Evolutionary conservation across 1,140 invertebrate species (phyloP).

Genomic region (Globodera rostochiensis): DNA sequence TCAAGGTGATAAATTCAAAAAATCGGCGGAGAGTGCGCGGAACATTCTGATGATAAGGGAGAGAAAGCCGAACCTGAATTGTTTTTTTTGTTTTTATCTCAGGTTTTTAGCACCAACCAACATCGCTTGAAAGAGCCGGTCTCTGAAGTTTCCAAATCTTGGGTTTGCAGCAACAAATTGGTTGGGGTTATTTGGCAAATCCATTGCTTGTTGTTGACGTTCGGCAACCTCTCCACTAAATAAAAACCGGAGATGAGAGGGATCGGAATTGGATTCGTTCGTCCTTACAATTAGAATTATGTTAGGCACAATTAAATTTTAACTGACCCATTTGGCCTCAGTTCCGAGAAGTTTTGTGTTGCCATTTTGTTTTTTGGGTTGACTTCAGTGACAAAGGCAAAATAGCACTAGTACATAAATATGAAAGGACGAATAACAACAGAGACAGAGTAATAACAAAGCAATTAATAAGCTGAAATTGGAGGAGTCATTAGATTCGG

Average conservation of each 20-base stretch:
- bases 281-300: too few relatives aligned
- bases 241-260: neutral
- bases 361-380: conserved; percentile 5
- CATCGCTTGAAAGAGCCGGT: conserved; percentile 90
- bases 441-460: too few relatives aligned
- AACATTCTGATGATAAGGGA: conserved; percentile 85
- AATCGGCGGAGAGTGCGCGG: conserved; percentile 81
- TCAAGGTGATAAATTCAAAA: conserved; percentile 85
- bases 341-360: neutral
- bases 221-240: conserved; percentile 2
- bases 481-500: too few relatives aligned
- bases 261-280: neutral
- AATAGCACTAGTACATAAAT: too few relatives aligned
- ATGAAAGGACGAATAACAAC: too few relatives aligned
- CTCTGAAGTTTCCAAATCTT: conserved; percentile 72
- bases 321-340: conserved; percentile 1
- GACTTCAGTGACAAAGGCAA: too few relatives aligned
- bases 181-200: conserved; percentile 11
- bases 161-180: conserved; percentile 15
- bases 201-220: conserved; percentile 16
- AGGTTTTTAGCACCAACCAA: conserved; percentile 72
- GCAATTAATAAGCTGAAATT: too few relatives aligned
- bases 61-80: conserved; percentile 73
- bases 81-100: neutral
- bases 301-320: too few relatives aligned